Evolutionary conservation across 2,797 vertebrate species (phyloP).

Genomic region (Etheostoma nigrum): DNA sequence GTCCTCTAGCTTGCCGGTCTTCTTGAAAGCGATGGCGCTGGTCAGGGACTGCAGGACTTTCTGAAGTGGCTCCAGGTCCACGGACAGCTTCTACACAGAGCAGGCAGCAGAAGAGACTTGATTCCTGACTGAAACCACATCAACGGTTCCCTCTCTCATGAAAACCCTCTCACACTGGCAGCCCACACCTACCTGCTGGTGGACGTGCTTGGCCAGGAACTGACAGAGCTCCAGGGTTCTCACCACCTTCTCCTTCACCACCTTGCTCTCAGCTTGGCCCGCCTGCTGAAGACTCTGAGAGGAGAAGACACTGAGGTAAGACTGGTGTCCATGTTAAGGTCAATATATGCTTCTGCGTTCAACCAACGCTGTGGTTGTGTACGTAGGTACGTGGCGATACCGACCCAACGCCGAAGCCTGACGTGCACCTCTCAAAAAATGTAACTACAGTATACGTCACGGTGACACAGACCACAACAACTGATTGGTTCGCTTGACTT

Average conservation of each 20-base stretch:
- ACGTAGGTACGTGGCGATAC: too few relatives aligned
- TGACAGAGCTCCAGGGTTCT: conserved; percentile 87
- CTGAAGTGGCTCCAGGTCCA: conserved; percentile 81
- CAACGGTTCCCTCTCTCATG: too few relatives aligned
- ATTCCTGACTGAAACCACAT: not conserved
- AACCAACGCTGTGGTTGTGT: too few relatives aligned
- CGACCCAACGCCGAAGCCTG: too few relatives aligned
- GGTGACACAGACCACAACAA: too few relatives aligned
- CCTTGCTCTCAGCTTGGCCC: conserved; percentile 76
- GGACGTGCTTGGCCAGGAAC: conserved; percentile 83
- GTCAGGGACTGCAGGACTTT: conserved; percentile 77
- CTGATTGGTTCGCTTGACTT: too few relatives aligned
- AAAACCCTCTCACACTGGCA: fast-evolving
- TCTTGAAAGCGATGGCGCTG: conserved; percentile 73
- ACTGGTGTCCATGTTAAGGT: not conserved
- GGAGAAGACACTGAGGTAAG: not conserved
- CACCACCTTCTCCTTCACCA: conserved; percentile 86
- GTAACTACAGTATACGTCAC: too few relatives aligned
- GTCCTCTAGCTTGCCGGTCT: conserved; percentile 84
- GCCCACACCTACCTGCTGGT: conserved; percentile 80
- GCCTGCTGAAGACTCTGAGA: conserved; percentile 67
- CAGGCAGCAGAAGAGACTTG: not conserved
- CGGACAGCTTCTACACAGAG: conserved; percentile 82
- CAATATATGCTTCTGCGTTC: too few relatives aligned
- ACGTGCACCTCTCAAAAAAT: too few relatives aligned